Conservation (phyloP, 1,140 invertebrate genomes). For the Brachionus calyciflorus region DNA sequence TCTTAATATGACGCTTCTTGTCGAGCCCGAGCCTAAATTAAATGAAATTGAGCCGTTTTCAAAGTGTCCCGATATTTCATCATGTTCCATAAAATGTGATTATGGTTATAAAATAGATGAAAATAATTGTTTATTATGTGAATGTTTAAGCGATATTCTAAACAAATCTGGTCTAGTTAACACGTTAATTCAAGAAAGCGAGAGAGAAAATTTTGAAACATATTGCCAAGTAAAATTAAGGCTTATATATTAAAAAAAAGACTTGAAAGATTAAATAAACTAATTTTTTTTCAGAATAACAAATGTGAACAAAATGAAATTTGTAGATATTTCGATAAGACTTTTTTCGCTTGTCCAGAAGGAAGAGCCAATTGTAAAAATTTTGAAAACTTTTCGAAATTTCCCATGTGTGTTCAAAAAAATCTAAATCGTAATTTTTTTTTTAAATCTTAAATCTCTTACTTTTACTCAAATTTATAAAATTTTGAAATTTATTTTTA, state of each 20-base stretch:
- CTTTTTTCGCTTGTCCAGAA: slow-evolving; percentile 23
- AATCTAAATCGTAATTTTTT: slow-evolving; percentile 6
- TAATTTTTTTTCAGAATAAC: background rate
- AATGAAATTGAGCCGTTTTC: no score
- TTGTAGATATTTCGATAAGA: slow-evolving; percentile 29
- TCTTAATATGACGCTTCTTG: background rate
- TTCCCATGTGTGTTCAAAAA: slow-evolving; percentile 21
- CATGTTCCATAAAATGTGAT: slow-evolving; percentile 30
- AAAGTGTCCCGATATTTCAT: background rate
- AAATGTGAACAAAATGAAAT: slow-evolving; percentile 40
- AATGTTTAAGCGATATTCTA: slow-evolving; percentile 35
- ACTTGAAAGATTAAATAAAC: background rate
- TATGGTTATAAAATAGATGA: slow-evolving; percentile 31
- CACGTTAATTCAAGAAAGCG: background rate
- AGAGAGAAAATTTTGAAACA: slow-evolving; percentile 33
- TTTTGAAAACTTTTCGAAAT: slow-evolving; percentile 10
- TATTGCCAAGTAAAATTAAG: background rate
- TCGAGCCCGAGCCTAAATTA: background rate
- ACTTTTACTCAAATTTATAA: no score
- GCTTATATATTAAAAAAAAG: background rate
- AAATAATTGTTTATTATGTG: slow-evolving; percentile 37
- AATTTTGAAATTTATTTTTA: no score
- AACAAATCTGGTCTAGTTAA: background rate
- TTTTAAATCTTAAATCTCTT: background rate
- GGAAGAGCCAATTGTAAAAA: background rate